Percentiles rank a stretch among this genome's conserved stretches.
Conservation (phyloP, 53 echinoderm and acorn worm genomes). For the Hippasteria phrygiana region DNA sequence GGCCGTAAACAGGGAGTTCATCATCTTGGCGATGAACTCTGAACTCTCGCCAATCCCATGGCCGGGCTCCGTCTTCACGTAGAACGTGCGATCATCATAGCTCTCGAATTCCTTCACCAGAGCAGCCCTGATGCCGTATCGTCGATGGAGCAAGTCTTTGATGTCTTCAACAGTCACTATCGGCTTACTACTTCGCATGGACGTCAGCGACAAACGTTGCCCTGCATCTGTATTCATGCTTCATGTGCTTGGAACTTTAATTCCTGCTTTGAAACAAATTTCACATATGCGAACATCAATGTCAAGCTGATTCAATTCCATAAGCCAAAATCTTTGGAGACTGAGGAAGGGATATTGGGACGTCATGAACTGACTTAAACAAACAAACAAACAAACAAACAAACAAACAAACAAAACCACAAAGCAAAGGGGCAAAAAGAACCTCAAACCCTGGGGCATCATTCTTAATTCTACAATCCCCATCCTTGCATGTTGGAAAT, state of each 20-base stretch:
- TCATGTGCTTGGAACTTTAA: not conserved
- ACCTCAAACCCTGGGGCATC: no score
- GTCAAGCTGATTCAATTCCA: no score
- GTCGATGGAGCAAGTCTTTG: not conserved
- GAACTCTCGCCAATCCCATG: conserved; percentile 6
- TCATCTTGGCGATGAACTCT: conserved; percentile 43
- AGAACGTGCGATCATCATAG: conserved; percentile 47
- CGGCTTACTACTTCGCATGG: not conserved
- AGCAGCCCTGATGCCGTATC: conserved; percentile 1
- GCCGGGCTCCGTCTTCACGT: conserved; percentile 26
- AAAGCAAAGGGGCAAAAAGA: no score
- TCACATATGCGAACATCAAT: no score
- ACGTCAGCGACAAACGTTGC: not conserved
- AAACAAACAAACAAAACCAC: no score
- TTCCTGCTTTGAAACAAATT: no score
- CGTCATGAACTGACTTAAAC: no score
- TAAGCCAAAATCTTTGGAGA: no score
- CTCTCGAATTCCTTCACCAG: conserved; percentile 26
- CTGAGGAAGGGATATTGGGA: no score
- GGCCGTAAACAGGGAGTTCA: conserved; percentile 36
- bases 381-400: no score
- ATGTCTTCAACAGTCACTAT: conserved; percentile 16
- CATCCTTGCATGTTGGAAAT: no score
- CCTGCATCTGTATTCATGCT: not conserved
- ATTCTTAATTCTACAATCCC: no score